These are phyloP conservation scores for Tachina fera DNA, from an alignment of 2,888 invertebrate species.

Conservation along the genomic window DNA sequence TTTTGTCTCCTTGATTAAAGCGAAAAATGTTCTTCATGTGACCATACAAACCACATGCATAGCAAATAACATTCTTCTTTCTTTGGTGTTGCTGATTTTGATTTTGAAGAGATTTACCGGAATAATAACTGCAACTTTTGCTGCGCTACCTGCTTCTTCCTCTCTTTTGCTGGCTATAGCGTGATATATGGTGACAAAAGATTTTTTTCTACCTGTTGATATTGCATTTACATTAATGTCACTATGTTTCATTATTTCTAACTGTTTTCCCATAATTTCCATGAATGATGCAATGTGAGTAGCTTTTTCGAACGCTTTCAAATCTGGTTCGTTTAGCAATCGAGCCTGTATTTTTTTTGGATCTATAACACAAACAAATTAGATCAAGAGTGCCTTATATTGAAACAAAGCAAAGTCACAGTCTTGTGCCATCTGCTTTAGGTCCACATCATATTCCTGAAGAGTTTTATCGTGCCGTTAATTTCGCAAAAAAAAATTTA, in stretches of 20 bases:
- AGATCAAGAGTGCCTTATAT: conserved; percentile 20
- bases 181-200: neutral
- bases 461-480: neutral
- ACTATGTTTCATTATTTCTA: conserved; percentile 12
- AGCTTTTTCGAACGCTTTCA: conserved; percentile 32
- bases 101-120: conserved; percentile 17
- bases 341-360: conserved; percentile 15
- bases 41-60: conserved; percentile 17
- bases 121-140: neutral
- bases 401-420: conserved; percentile 13
- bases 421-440: conserved; percentile 23
- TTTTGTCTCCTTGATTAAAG: conserved; percentile 26
- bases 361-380: conserved; percentile 34
- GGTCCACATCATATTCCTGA: conserved; percentile 4
- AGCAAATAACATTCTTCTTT: conserved; percentile 22
- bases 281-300: conserved; percentile 31
- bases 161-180: conserved; percentile 30
- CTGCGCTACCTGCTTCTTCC: conserved; percentile 11
- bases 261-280: conserved; percentile 25
- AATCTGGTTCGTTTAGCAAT: conserved; percentile 20
- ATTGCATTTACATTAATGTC: conserved; percentile 6
- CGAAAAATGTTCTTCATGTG: conserved; percentile 24
- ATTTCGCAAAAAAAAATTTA: conserved; percentile 6
- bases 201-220: conserved; percentile 5
- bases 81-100: conserved; percentile 13